Conservation (phyloP, 2,888 invertebrate genomes). For the Scaptomyza tumidula region DNA sequence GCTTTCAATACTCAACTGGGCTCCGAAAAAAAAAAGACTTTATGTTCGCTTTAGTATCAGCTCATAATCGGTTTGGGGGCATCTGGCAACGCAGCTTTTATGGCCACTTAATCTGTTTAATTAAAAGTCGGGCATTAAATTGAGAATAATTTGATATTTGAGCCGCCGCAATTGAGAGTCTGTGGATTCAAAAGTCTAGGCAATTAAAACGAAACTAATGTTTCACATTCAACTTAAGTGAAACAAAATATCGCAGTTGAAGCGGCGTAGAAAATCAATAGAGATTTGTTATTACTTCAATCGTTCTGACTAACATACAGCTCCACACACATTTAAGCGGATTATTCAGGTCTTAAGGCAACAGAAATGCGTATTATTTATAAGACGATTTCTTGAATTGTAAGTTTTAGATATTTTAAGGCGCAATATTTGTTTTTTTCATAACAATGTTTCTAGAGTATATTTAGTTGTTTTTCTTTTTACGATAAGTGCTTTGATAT, state of each 20-base stretch:
- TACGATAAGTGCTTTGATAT: neutral
- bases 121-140: constrained; percentile 64
- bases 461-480: neutral
- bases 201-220: constrained; percentile 24
- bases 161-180: constrained; percentile 39
- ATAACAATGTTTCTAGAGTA: neutral
- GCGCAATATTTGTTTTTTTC: neutral
- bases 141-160: constrained; percentile 50
- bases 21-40: constrained; percentile 21
- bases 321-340: constrained; percentile 8
- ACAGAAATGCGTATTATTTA: neutral
- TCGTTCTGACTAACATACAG: neutral
- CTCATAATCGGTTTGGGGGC: constrained; percentile 53
- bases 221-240: constrained; percentile 5
- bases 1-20: neutral
- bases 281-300: constrained; percentile 9
- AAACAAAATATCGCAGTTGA: constrained; percentile 1
- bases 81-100: constrained; percentile 40
- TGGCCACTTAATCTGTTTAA: constrained; percentile 69
- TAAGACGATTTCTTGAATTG: neutral
- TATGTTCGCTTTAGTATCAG: constrained; percentile 65
- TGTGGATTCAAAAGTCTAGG: neutral
- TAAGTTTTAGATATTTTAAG: neutral
- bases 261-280: constrained; percentile 40
- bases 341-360: constrained; percentile 4